Percentiles rank a stretch among this genome's conserved stretches.
phyloP scores from a whole-genome alignment of 2,113 vertebrate genomes.

The Cebus imitator region DNA sequence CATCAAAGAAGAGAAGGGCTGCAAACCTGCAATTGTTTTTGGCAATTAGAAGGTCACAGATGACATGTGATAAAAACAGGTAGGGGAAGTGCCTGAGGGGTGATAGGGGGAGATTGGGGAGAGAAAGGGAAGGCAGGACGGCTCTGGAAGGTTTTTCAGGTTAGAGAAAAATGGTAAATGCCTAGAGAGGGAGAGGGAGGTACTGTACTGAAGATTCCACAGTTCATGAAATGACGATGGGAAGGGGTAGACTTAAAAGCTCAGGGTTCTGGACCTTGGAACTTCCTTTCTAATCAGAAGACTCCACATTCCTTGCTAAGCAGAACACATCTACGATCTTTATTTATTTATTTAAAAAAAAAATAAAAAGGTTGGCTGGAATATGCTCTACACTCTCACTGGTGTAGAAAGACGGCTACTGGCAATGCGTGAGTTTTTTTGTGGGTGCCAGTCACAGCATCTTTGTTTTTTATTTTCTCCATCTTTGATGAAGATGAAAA shows the following conservation, averaged over 20 bases:
- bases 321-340: background rate
- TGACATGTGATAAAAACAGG: slow-evolving; percentile 41
- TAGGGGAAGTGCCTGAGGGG: background rate
- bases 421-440: background rate
- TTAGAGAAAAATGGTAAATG: background rate
- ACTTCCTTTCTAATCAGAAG: background rate
- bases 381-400: background rate
- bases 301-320: background rate
- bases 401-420: background rate
- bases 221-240: background rate
- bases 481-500: background rate
- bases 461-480: background rate
- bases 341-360: background rate
- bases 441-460: background rate
- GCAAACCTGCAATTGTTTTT: slow-evolving; percentile 17
- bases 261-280: background rate
- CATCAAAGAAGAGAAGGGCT: background rate
- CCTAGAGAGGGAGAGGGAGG: background rate
- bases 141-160: background rate
- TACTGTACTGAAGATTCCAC: background rate
- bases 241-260: background rate
- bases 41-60: slow-evolving; percentile 50
- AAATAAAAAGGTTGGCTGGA: background rate
- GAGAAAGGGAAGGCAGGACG: background rate
- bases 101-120: background rate